Evolutionary conservation across 2,888 invertebrate species (phyloP).

Genomic region (Drosophila cognata): DNA sequence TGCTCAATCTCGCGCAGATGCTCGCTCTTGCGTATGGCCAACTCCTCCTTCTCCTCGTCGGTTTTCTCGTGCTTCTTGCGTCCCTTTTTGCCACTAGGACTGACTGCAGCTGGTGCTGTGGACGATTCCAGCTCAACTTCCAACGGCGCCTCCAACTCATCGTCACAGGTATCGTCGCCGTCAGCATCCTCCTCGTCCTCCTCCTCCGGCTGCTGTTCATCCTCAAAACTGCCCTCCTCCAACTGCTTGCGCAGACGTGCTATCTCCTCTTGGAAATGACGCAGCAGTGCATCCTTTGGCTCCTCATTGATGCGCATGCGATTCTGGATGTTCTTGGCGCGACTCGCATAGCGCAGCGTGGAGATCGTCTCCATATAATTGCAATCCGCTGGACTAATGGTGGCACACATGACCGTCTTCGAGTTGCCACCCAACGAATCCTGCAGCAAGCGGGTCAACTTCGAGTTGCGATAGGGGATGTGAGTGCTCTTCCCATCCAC

Average conservation of each 20-base stretch:
- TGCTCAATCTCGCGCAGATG: constrained; percentile 91
- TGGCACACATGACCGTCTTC: constrained; percentile 98
- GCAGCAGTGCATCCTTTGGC: constrained; percentile 97
- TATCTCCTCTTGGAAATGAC: constrained; percentile 98
- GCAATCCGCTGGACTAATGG: constrained; percentile 97
- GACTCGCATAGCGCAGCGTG: constrained; percentile 97
- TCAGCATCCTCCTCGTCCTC: constrained; percentile 73
- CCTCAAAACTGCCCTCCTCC: constrained; percentile 87
- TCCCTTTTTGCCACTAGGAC: constrained; percentile 85
- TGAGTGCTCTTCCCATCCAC: constrained; percentile 99
- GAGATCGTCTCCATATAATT: constrained; percentile 99
- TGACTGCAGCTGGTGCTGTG: constrained; percentile 82
- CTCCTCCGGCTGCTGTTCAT: constrained; percentile 73
- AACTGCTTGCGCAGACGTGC: constrained; percentile 95
- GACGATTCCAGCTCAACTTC: constrained; percentile 85
- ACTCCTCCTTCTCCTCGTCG: constrained; percentile 88
- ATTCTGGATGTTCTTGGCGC: constrained; percentile 99
- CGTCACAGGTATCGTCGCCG: constrained; percentile 81
- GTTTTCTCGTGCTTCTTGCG: constrained; percentile 85
- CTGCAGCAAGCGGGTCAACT: constrained; percentile 96
- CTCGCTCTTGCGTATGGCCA: constrained; percentile 88
- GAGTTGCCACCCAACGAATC: constrained; percentile 99
- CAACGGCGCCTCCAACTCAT: constrained; percentile 67
- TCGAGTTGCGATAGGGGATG: constrained; percentile 99
- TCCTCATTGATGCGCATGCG: constrained; percentile 98